Base-by-base conservation (phyloP, 2,888 invertebrate species). In the Drosophila kanekoi region DNA sequence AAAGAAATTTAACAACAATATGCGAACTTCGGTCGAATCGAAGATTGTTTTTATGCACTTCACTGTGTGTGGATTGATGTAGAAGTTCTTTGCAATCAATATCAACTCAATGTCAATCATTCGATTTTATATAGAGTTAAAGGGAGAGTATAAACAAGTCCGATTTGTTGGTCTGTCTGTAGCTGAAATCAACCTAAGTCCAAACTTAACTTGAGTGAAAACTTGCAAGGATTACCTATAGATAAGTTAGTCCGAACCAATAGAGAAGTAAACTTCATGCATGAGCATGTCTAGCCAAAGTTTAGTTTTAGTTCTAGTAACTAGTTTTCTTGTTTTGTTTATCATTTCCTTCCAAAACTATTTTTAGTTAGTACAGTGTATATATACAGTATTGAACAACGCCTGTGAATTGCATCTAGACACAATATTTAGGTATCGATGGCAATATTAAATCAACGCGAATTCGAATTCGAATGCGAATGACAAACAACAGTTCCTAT, bases 221-320 rank as follows among this genome's bases (percentile, higher is more conserved):
- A 41, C 32, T 23, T 32, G 20, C 32, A 16, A 33, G 23, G 47
- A 16, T 33, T 32, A 41, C 16, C 18, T 33, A 3, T 59, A 38
- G 45, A 18, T 40, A 44, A 68, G 41, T 41, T 41, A 52, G 37
- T 16, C 35, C 14, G 54, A 54, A 53, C 35, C 23, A 8, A 4
- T 9, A 20, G 20, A 48, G 44, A 20, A 16, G 52, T 75, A 66
- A 72, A 47, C 37, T 64, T 72, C 85, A 82, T 85, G 85, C 85
- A 85, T 81, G 68, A 68, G 81, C 87, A 82, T 82, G 81, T 72
- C 67, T 72, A 78, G 69, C 20, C 48, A 48, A 47, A 20, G 60
- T 44, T 41, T 77, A 72, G 73, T 43, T 41, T 35, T 77, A 72
- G 73, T 51, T 37, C 32, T 75, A 60, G 52, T 16, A 44, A 37